Base-by-base conservation (phyloP, 1,140 invertebrate species). In the Cydia fagiglandana region DNA sequence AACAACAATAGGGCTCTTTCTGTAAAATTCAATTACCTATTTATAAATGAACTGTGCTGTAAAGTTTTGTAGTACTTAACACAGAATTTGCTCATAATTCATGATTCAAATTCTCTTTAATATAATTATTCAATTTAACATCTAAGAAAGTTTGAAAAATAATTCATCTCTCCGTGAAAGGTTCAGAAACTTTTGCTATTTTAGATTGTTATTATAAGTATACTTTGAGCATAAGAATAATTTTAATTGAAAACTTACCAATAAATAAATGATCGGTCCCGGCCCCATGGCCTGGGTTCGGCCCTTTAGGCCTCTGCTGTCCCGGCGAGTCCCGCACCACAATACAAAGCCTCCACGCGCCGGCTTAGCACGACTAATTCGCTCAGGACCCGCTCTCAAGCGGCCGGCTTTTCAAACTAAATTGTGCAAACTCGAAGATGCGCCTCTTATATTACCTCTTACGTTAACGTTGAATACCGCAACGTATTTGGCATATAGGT, bases 401-500 rank as follows among this genome's bases (percentile, higher is more conserved):
- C 89, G 87, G 80, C 81, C 85, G 86, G 83, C 87, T 89, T 90
- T 85, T 84, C 85, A 89, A 84, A 92, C 90, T 92, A 90, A 92
- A 87, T 88, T 92, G 90, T 91, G 88, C 89, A 91, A 91, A 91
- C 81, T 85, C 86, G 82, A 91, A 91, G 89, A 92, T 91, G 90
- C 90, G 89, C 87, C 87, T 92, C 90, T 92, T 92, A 92, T 92
- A 91, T 91, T 89, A 92, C 84, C 84, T 91, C 89, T 92, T 92
- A 91, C 86, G 87, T 88, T 89, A 86, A 88, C 84, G 84, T 79
- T 84, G 85, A 83, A 89, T 86, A 92, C 88, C 89, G 90, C 90
- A 92, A 92, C 87, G 84, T 88, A 88, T 92, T 92, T 88, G 86
- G 83, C 87, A 89, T 89, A 89, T 87, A 84, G 64, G 61, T 73